A percentile compares a stretch with the other conserved stretches of the same genome.
These are phyloP conservation scores for Chondrilla cf. caribensis DNA, from an alignment of 37 sponge, comb jelly and placozoan genomes.

Conservation along the genomic window DNA sequence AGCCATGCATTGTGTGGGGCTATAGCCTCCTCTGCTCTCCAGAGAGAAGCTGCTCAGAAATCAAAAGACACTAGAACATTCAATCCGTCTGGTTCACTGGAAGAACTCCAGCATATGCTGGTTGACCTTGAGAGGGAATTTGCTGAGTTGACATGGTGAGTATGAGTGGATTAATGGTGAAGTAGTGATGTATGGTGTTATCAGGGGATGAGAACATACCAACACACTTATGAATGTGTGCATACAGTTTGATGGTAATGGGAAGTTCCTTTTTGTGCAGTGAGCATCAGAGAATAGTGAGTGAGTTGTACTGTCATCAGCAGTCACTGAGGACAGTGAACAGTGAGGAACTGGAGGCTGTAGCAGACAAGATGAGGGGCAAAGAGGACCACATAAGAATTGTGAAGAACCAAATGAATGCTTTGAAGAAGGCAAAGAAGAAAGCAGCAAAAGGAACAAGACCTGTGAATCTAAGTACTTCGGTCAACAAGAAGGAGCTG, in stretches of 20 bases:
- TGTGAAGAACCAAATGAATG: constrained; percentile 18
- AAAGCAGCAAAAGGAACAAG: constrained; percentile 5
- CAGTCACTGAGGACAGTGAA: background rate
- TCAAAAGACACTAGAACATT: background rate
- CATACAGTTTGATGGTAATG: background rate
- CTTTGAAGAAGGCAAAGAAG: background rate
- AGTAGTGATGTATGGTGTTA: background rate
- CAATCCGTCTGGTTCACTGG: background rate
- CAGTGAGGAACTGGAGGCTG: constrained; percentile 15
- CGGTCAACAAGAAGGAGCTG: background rate
- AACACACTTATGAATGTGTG: too few relatives aligned
- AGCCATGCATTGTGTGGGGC: constrained; percentile 60
- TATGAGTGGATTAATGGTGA: background rate
- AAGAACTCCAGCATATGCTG: constrained; percentile 38
- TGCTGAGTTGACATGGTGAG: constrained; percentile 44
- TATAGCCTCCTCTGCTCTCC: constrained; percentile 22
- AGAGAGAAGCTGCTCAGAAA: background rate
- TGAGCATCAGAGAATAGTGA: constrained; percentile 47
- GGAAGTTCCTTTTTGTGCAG: background rate
- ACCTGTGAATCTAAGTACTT: background rate
- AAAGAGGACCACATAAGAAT: constrained; percentile 52
- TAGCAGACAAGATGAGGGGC: constrained; percentile 36
- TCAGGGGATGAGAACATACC: too few relatives aligned
- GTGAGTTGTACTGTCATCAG: background rate
- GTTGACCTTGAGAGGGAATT: constrained; percentile 44